These are phyloP conservation scores for Anticlea derivata DNA, from an alignment of 2,888 invertebrate genomes.

Conservation along the genomic window DNA sequence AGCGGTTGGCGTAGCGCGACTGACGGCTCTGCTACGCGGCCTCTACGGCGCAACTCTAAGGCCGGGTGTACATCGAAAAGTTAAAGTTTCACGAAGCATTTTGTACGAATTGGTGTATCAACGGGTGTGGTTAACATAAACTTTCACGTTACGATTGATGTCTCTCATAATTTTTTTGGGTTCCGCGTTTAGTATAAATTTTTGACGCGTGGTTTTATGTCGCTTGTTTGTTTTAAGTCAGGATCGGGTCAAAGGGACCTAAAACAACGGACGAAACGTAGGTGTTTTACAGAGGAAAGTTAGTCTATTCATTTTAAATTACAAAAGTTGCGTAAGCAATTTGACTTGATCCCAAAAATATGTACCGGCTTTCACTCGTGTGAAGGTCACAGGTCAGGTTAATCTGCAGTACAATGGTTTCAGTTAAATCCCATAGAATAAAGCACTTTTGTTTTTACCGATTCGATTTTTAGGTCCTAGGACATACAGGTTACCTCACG, in stretches of 20 bases:
- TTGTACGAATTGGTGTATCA: constrained; percentile 41
- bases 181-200: constrained; percentile 22
- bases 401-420: no score
- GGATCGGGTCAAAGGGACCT: constrained; percentile 15
- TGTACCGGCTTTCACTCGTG: no score
- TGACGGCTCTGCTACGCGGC: constrained; percentile 56
- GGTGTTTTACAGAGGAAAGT: not conserved
- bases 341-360: not conserved
- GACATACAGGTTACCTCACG: no score
- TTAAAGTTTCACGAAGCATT: constrained; percentile 51
- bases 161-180: constrained; percentile 27
- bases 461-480: no score
- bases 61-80: constrained; percentile 38
- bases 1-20: constrained; percentile 63
- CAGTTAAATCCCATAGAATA: no score
- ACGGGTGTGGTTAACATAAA: constrained; percentile 37
- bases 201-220: constrained; percentile 25
- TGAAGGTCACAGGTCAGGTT: no score
- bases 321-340: not conserved
- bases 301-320: not conserved
- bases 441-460: no score
- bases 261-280: not conserved
- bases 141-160: constrained; percentile 37
- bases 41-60: constrained; percentile 66
- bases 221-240: constrained; percentile 28